phyloP scores from a whole-genome alignment of 2,113 vertebrate species.

The Toxotes jaculatrix region DNA sequence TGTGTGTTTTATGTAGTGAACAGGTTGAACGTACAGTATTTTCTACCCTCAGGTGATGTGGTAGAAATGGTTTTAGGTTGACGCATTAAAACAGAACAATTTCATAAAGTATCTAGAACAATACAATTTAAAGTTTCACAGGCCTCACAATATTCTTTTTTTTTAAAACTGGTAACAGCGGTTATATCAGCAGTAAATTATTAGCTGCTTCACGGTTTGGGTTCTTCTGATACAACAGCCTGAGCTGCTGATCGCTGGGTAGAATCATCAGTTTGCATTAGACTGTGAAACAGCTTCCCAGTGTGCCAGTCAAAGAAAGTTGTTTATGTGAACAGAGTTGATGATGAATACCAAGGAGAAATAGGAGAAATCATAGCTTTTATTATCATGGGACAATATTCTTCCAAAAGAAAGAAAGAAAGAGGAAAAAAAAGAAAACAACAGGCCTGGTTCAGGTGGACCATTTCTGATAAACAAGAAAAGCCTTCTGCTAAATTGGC shows the following conservation, averaged over 20 bases:
- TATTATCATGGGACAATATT: conserved; percentile 40
- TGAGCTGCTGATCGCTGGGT: background rate
- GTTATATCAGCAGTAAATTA: background rate
- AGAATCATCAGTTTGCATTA: conserved; percentile 4
- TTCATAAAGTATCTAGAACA: too few relatives aligned
- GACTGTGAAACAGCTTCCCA: conserved; percentile 13
- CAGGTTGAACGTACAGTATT: too few relatives aligned
- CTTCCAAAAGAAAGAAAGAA: background rate
- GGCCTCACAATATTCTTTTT: too few relatives aligned
- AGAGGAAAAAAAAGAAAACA: background rate
- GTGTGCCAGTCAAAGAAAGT: conserved; percentile 13
- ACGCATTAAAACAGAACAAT: too few relatives aligned
- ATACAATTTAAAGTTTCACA: too few relatives aligned
- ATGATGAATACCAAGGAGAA: conserved; percentile 20
- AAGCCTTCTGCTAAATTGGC: conserved; percentile 52
- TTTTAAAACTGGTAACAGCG: background rate
- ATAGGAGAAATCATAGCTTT: conserved; percentile 37
- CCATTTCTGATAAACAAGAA: conserved; percentile 53
- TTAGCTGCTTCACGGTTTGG: background rate
- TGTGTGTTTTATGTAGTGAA: too few relatives aligned
- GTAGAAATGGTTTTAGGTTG: too few relatives aligned
- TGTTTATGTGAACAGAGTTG: conserved; percentile 30
- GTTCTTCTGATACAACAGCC: background rate
- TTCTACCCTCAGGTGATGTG: too few relatives aligned
- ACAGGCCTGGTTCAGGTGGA: conserved; percentile 1